Percentiles rank a stretch among this genome's conserved stretches.
Conservation (phyloP, 2,888 invertebrate genomes). For the Cerastis leucographa region DNA sequence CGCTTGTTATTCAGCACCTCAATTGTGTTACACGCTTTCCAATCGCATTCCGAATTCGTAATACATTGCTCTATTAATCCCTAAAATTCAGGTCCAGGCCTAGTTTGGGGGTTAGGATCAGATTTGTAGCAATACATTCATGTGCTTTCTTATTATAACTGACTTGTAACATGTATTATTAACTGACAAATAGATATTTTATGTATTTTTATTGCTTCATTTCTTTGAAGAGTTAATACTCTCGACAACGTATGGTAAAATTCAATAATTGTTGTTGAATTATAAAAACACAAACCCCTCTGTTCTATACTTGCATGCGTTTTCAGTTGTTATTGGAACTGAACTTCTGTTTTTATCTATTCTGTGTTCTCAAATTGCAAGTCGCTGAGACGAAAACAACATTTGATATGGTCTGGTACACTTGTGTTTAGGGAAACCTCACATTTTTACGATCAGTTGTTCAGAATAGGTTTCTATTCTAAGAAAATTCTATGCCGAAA, state of each 20-base stretch:
- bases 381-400: constrained; percentile 73
- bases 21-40: neutral
- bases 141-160: too few relatives aligned
- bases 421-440: constrained; percentile 64
- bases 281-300: neutral
- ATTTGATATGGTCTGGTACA: constrained; percentile 77
- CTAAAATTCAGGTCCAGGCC: too few relatives aligned
- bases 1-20: neutral
- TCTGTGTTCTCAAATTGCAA: constrained; percentile 53
- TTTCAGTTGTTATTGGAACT: neutral
- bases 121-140: too few relatives aligned
- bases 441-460: constrained; percentile 68
- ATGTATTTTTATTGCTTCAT: too few relatives aligned
- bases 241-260: neutral
- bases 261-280: neutral
- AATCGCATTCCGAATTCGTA: neutral
- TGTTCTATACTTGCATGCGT: neutral
- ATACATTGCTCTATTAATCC: too few relatives aligned
- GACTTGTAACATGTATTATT: too few relatives aligned
- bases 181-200: too few relatives aligned
- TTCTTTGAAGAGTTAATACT: neutral
- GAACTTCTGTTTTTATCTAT: constrained; percentile 11
- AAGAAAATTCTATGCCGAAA: constrained; percentile 60
- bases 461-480: constrained; percentile 64
- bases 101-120: too few relatives aligned